Percentiles rank a stretch among this genome's conserved stretches.
Conservation (phyloP, 2,888 invertebrate species). For the Hypomecis punctinalis region DNA sequence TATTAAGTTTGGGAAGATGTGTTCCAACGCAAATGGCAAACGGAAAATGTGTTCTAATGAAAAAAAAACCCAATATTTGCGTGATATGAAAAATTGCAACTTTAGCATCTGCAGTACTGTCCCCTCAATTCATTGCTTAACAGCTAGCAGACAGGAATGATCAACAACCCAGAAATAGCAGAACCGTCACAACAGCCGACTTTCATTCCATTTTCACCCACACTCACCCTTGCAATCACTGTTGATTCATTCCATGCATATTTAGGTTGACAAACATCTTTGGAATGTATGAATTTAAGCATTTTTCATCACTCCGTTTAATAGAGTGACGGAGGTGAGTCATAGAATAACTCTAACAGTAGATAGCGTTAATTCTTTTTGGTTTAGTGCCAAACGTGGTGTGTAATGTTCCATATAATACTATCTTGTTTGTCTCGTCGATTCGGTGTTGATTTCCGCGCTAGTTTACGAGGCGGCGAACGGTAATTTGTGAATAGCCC, state of each 20-base stretch:
- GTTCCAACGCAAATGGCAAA: too few species aligned
- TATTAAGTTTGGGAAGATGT: too few species aligned
- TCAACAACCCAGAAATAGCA: constrained; percentile 24
- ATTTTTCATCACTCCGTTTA: constrained; percentile 5
- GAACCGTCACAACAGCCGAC: constrained; percentile 28
- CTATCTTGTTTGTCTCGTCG: constrained; percentile 29
- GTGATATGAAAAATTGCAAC: too few species aligned
- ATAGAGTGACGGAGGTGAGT: constrained; percentile 10
- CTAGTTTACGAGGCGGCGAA: constrained; percentile 25
- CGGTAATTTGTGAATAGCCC: constrained; percentile 24
- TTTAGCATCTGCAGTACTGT: too few species aligned
- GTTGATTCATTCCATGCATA: constrained; percentile 31
- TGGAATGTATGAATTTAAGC: constrained; percentile 15
- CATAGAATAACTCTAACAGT: constrained; percentile 2
- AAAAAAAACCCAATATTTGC: too few species aligned
- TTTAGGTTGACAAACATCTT: constrained; percentile 20
- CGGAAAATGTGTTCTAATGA: too few species aligned
- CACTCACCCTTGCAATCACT: constrained; percentile 12
- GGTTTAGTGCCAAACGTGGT: constrained; percentile 44
- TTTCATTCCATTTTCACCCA: constrained; percentile 12
- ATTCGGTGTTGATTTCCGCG: constrained; percentile 25
- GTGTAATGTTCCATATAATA: constrained; percentile 32
- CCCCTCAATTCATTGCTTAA: too few species aligned
- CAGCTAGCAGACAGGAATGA: constrained; percentile 8
- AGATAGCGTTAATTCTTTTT: constrained; percentile 22